Base-by-base conservation (phyloP, 2,113 vertebrate species). In the Orthonyx spaldingii region DNA sequence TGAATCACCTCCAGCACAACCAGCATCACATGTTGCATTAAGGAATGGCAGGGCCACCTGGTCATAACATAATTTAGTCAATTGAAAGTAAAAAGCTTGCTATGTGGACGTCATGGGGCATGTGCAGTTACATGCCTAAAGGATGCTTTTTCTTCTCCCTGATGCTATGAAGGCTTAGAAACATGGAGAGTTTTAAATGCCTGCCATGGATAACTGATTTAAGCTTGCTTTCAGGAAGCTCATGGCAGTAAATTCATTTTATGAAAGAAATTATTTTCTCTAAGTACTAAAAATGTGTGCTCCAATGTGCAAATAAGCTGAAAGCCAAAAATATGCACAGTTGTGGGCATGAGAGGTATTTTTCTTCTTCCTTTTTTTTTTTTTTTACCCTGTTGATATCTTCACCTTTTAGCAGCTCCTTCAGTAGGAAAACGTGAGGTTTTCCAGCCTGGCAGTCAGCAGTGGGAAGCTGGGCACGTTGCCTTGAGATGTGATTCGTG, bases 331-430 rank as follows among this genome's bases (percentile, higher is more conserved):
- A 16, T 26, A 70, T 37, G 44, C 49, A 89, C 2, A 1, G 77
- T 84, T 95, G 10, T 16, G 18, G 27, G 16, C 52, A 84, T 33
- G 27, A 83, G 46, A 64, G 4, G 1, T 22, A 61, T 50, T 57
- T 44, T 57, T 15, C 8, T 39, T 19, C 3, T 21, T 10, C 5
- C 3, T 2, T 28, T n/a, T 22, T 4, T 20, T 60, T 52, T 11
- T 1, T 4, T 20, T 60, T 52, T 11, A 0, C 1, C 11, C 2
- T 7, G 3, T 49, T 1, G 2, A 9, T 52, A 56, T 33, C 27
- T 63, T 12, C 12, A 71, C 16, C 22, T 94, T 92, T 87, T 81
- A 89, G 71, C 13, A 85, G 65, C 69, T 89, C 13, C 46, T 75
- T 19, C 22, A 49, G 16, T 10, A 81, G 26, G 50, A 94, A 89